Evolutionary conservation across 2,113 vertebrate species (phyloP), one percentile per base, ranked within the genome.

Genomic region (Platysternon megacephalum): DNA sequence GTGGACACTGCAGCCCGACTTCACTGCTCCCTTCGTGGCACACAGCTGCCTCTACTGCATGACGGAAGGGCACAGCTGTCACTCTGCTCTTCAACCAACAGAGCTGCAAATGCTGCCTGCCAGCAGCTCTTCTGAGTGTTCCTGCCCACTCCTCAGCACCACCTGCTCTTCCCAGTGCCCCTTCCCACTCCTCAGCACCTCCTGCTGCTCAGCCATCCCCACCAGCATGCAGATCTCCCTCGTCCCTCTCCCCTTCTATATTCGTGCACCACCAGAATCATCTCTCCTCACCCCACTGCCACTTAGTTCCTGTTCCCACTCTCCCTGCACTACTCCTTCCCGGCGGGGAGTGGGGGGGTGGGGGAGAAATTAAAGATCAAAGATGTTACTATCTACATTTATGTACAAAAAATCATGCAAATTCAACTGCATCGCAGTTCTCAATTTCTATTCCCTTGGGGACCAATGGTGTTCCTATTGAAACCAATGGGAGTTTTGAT

Each of bases 21-120:
- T 26, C 53, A 39, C 2, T 29, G 24, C 35, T 13, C 51, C 21
- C 8, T 28, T 0, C 0, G 11, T 49, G 42, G 17, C 61, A 46
- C 3, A 11, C 19, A 79, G 5, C 46, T 55, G 78, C 78, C 91
- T 49, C 61, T 88, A 76, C 85, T 79, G 56, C 44, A 58, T 74
- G 26, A 46, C 11, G 39, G 24, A 0, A 1, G 0, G 35, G 39
- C 76, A 85, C 35, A 79, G 46, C 24, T 89, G 58, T 84, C 65
- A 51, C 51, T 72, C 52, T 35, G 0, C 35, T 58, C 72, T 84
- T 39, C 10, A 2, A 26, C 78, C 53, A 72, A 58, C 86, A 94
- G 76, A 3, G 78, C 88, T 19, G 61, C 39, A 76, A 76, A 26
- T 26, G 22, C 5, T 46, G 22, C 24, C 24, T 24, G 42, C 42